These are phyloP conservation scores for Alloplasta piceator DNA, from an alignment of 2,888 invertebrate genomes.

Conservation along the genomic window DNA sequence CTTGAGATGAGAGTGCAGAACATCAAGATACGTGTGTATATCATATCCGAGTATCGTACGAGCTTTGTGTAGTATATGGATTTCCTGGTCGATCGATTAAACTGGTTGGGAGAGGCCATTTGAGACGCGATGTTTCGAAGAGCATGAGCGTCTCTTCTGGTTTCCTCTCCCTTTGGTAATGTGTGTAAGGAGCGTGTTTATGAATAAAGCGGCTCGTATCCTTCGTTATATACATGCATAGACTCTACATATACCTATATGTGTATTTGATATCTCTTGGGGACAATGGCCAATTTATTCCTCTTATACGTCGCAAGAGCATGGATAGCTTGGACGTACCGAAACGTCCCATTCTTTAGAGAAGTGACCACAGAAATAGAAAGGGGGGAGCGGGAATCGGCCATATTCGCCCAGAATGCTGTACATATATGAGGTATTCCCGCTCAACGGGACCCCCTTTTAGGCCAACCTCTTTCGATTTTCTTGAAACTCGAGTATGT, in stretches of 20 bases:
- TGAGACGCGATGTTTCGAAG: slow-evolving; percentile 35
- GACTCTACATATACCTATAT: slow-evolving; percentile 51
- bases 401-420: slow-evolving; percentile 62
- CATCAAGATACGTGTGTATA: slow-evolving; percentile 32
- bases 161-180: slow-evolving; percentile 4
- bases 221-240: slow-evolving; percentile 34
- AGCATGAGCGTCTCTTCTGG: slow-evolving; percentile 36
- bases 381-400: slow-evolving; percentile 36
- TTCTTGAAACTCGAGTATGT: too few relatives aligned
- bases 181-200: slow-evolving; percentile 62
- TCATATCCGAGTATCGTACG: slow-evolving; percentile 20
- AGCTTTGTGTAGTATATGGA: slow-evolving; percentile 35
- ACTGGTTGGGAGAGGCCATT: slow-evolving; percentile 34
- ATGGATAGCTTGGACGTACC: slow-evolving; percentile 22
- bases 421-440: too few relatives aligned
- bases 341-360: slow-evolving; percentile 13
- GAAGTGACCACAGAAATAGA: slow-evolving; percentile 45
- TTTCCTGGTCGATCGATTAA: slow-evolving; percentile 63
- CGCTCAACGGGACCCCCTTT: too few relatives aligned
- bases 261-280: slow-evolving; percentile 46
- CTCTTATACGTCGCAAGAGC: slow-evolving; percentile 51
- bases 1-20: slow-evolving; percentile 1
- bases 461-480: too few relatives aligned
- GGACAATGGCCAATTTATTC: slow-evolving; percentile 66
- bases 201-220: slow-evolving; percentile 67